Percentiles rank a stretch among this genome's conserved stretches.
Evolutionary conservation across 2,888 invertebrate genomes (phyloP).

Genomic region (Spatulosminthurus flaviceps): DNA sequence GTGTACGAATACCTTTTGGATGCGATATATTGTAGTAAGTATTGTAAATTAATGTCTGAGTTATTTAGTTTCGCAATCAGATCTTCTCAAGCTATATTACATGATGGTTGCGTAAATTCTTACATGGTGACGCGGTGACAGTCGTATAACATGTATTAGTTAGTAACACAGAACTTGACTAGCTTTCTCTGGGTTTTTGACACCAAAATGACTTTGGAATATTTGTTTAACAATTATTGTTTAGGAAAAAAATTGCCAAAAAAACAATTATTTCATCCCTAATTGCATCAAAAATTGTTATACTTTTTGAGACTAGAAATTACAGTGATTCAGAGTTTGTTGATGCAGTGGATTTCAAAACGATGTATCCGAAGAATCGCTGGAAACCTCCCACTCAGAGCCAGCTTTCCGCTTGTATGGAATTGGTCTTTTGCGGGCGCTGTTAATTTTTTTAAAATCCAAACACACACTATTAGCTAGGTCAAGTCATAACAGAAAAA

Average conservation of each 20-base stretch:
- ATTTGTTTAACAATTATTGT: too few species aligned
- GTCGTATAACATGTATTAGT: neutral
- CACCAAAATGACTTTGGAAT: too few species aligned
- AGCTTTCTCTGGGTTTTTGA: too few species aligned
- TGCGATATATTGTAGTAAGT: too few species aligned
- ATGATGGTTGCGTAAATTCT: neutral
- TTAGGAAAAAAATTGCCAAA: neutral
- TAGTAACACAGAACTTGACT: too few species aligned
- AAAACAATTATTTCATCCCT: neutral
- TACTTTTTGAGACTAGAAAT: neutral
- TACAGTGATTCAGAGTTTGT: neutral
- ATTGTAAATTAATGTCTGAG: neutral
- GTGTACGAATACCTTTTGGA: too few species aligned
- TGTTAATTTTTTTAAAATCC: neutral
- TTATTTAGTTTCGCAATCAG: neutral
- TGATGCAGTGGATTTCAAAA: neutral
- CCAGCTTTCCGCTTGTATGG: slow-evolving; percentile 48
- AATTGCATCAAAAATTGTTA: neutral
- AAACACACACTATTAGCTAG: neutral
- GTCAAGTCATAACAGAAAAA: neutral
- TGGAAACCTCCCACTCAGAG: slow-evolving; percentile 47
- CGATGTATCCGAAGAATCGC: slow-evolving; percentile 29
- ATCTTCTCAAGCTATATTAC: neutral
- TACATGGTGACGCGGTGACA: neutral
- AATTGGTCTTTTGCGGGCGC: slow-evolving; percentile 50